These are phyloP conservation scores for Empis livida DNA, from an alignment of 2,888 invertebrate genomes.

Conservation along the genomic window DNA sequence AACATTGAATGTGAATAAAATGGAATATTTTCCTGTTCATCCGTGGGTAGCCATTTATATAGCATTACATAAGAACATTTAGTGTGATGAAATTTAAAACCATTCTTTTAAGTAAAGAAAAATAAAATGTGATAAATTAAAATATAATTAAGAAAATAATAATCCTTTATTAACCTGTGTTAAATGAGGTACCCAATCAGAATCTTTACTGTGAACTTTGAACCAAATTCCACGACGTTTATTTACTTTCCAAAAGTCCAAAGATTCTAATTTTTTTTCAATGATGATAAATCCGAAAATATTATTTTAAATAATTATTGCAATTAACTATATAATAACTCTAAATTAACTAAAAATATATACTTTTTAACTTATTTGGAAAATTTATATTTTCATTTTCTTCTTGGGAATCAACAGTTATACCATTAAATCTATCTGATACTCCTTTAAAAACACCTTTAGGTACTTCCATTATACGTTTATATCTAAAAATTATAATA, in stretches of 20 bases:
- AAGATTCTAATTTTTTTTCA: conserved; percentile 54
- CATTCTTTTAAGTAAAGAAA: conserved; percentile 39
- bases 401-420: conserved; percentile 56
- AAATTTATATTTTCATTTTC: conserved; percentile 44
- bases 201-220: conserved; percentile 53
- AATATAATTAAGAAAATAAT: background rate
- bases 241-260: conserved; percentile 50
- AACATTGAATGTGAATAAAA: conserved; percentile 67
- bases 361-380: conserved; percentile 45
- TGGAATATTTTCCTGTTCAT: conserved; percentile 51
- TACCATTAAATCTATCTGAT: conserved; percentile 55
- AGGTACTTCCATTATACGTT: conserved; percentile 21
- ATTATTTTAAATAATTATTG: too few relatives aligned
- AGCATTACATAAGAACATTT: conserved; percentile 64
- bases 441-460: conserved; percentile 37
- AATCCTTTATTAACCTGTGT: conserved; percentile 41
- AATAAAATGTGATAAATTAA: too few relatives aligned
- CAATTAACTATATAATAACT: too few relatives aligned
- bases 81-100: conserved; percentile 82
- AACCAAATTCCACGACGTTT: conserved; percentile 70
- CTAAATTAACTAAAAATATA: conserved; percentile 16
- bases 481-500: conserved; percentile 9
- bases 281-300: too few relatives aligned
- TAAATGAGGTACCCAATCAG: conserved; percentile 62
- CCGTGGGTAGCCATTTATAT: conserved; percentile 63